Percentiles rank a stretch among this genome's conserved stretches.
These are phyloP conservation scores for Amblyopsis hoosieri DNA, from an alignment of 2,797 vertebrate genomes.

Conservation along the genomic window DNA sequence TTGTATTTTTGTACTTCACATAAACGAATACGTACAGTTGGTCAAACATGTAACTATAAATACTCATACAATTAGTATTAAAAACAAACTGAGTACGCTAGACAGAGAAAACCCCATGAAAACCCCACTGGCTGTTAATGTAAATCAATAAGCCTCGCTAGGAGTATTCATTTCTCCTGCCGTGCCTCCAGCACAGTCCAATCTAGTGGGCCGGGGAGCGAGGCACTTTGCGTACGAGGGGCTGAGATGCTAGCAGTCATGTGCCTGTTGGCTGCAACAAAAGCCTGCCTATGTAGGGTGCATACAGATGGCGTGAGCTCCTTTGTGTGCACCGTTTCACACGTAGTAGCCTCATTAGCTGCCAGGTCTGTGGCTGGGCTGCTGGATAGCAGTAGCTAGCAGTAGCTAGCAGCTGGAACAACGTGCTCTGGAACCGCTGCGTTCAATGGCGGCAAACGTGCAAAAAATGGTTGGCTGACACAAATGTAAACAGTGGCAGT, in stretches of 20 bases:
- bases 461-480: conserved; percentile 42
- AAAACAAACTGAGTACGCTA: no score
- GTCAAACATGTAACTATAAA: no score
- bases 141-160: conserved; percentile 2
- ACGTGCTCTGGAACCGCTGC: not conserved
- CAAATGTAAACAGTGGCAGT: conserved; percentile 38
- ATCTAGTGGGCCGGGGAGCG: conserved; percentile 48
- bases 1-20: no score
- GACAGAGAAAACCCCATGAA: no score
- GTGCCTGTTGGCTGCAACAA: conserved; percentile 80
- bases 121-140: not conserved
- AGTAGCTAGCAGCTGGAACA: not conserved
- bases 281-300: conserved; percentile 83
- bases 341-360: conserved; percentile 70
- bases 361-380: conserved; percentile 72
- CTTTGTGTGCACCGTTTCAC: conserved; percentile 81
- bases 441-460: conserved; percentile 22
- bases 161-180: conserved; percentile 1
- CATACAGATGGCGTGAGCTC: conserved; percentile 83
- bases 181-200: conserved; percentile 52
- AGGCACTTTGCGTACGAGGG: conserved; percentile 70
- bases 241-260: conserved; percentile 83
- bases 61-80: no score
- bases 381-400: conserved; percentile 60
- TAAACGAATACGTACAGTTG: no score